phyloP scores from a whole-genome alignment of 1,140 invertebrate species.

The Mamestra configurata region DNA sequence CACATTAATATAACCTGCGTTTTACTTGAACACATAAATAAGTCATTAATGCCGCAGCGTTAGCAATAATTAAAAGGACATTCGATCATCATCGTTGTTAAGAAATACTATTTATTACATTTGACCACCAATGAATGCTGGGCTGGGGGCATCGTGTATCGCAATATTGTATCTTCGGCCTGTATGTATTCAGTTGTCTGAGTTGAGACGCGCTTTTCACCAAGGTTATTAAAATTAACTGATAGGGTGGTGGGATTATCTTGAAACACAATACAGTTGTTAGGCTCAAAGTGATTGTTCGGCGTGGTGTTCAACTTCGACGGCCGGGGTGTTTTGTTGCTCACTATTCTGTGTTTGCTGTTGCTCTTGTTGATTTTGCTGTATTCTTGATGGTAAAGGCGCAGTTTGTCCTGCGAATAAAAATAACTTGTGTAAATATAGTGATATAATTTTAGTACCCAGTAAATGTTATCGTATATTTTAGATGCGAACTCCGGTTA shows the following conservation, averaged over 20 bases:
- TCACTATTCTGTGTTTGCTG: conserved; percentile 63
- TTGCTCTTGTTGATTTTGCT: conserved; percentile 73
- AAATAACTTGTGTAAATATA: neutral
- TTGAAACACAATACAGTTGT: conserved; percentile 52
- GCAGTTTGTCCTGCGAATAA: conserved; percentile 78
- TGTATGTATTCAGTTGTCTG: conserved; percentile 10
- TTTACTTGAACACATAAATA: conserved; percentile 35
- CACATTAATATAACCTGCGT: conserved; percentile 6
- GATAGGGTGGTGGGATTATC: conserved; percentile 58
- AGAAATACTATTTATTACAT: conserved; percentile 13
- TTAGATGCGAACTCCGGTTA: neutral
- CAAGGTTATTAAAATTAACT: conserved; percentile 3
- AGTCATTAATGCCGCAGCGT: conserved; percentile 42
- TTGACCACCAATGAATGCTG: conserved; percentile 3
- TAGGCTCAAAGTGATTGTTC: conserved; percentile 78
- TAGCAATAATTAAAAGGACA: neutral
- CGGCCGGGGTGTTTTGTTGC: conserved; percentile 65
- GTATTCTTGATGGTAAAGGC: conserved; percentile 77
- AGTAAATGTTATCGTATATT: neutral
- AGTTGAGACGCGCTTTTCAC: conserved; percentile 10
- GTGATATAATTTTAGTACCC: neutral
- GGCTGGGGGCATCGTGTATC: conserved; percentile 22
- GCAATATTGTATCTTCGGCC: conserved; percentile 20
- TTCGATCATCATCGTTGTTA: neutral
- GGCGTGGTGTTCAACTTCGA: conserved; percentile 73